Evolutionary conservation across 2,888 invertebrate species (phyloP).

Genomic region (Epistrophe eligans): DNA sequence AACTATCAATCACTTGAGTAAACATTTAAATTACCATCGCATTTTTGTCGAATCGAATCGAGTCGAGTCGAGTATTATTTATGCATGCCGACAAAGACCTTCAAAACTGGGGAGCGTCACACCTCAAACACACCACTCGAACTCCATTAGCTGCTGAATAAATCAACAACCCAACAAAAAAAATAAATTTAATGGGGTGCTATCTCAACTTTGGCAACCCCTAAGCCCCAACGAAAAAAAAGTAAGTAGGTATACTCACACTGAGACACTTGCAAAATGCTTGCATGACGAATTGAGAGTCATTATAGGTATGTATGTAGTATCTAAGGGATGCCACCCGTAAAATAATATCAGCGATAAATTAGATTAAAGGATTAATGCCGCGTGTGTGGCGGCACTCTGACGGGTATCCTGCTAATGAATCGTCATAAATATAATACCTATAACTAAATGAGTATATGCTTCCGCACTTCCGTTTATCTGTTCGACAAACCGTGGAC

Average conservation of each 20-base stretch:
- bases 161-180: slow-evolving; percentile 1
- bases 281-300: slow-evolving; percentile 20
- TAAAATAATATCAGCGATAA: slow-evolving; percentile 51
- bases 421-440: slow-evolving; percentile 49
- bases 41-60: slow-evolving; percentile 37
- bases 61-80: not conserved
- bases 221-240: not conserved
- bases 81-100: slow-evolving; percentile 59
- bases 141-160: slow-evolving; percentile 16
- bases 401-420: slow-evolving; percentile 60
- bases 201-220: slow-evolving; percentile 5
- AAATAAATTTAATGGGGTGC: not conserved
- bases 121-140: not conserved
- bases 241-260: no score
- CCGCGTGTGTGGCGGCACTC: slow-evolving; percentile 57
- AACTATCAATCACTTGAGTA: slow-evolving; percentile 55
- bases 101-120: slow-evolving; percentile 46
- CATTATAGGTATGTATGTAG: not conserved
- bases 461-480: slow-evolving; percentile 69
- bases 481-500: slow-evolving; percentile 28
- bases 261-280: slow-evolving; percentile 49
- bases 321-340: slow-evolving; percentile 33
- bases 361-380: slow-evolving; percentile 48
- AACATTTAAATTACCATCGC: slow-evolving; percentile 59
- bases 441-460: slow-evolving; percentile 54